Evolutionary conservation across 2,888 invertebrate species (phyloP).

Genomic region (Dasypolia templi): DNA sequence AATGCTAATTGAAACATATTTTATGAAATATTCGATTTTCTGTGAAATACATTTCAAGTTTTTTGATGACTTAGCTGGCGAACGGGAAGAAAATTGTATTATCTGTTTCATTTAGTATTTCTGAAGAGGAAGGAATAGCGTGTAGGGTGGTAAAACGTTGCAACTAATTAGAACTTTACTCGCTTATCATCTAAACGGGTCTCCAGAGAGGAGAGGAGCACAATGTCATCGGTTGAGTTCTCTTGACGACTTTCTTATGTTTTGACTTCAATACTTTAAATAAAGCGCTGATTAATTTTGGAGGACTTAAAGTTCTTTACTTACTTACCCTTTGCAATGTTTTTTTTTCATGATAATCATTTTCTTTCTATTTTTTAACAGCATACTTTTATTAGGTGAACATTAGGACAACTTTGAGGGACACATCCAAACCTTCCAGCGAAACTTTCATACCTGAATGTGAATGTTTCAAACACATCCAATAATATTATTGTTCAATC

Average conservation of each 20-base stretch:
- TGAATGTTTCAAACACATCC: too few relatives aligned
- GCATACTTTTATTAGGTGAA: not conserved
- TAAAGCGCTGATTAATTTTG: constrained; percentile 23
- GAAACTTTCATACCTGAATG: too few relatives aligned
- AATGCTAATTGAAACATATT: constrained; percentile 1
- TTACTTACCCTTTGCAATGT: not conserved
- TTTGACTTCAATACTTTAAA: constrained; percentile 10
- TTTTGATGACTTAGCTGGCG: not conserved
- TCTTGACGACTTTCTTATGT: constrained; percentile 27
- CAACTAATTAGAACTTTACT: constrained; percentile 61
- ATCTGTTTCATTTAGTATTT: constrained; percentile 7
- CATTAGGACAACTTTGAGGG: not conserved
- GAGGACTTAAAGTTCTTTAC: not conserved
- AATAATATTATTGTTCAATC: too few relatives aligned
- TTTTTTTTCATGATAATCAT: not conserved
- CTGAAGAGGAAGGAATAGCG: constrained; percentile 22
- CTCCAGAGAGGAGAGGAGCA: constrained; percentile 37
- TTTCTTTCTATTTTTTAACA: not conserved
- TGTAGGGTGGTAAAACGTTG: constrained; percentile 40
- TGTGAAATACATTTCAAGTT: not conserved
- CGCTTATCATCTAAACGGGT: constrained; percentile 56
- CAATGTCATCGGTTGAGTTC: constrained; percentile 36
- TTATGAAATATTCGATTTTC: not conserved
- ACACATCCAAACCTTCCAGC: not conserved
- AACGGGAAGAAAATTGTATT: constrained; percentile 1